A percentile compares a stretch with the other conserved stretches of the same genome.
These are phyloP conservation scores for Drosophila quadrilineata DNA, from an alignment of 1,140 invertebrate genomes.

Conservation along the genomic window DNA sequence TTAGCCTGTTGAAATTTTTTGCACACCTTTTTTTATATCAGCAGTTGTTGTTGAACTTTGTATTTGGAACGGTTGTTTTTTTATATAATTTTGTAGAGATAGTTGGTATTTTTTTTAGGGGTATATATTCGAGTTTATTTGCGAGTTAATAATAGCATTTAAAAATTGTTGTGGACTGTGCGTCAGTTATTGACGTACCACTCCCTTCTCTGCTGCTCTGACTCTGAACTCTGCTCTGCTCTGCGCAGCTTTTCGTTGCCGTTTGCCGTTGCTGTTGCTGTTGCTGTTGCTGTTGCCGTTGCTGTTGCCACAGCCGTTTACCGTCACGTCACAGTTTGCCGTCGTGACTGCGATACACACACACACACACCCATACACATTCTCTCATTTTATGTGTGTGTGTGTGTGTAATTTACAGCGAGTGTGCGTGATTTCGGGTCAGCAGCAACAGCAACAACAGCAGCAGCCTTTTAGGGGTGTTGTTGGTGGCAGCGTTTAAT, in stretches of 20 bases:
- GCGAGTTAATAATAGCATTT: conserved; percentile 3
- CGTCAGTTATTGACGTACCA: conserved; percentile 82
- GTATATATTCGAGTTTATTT: background rate
- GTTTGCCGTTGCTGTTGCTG: conserved; percentile 24
- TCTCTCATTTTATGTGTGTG: background rate
- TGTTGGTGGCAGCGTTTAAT: conserved; percentile 36
- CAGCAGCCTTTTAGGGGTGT: conserved; percentile 22
- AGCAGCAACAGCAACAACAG: conserved; percentile 52
- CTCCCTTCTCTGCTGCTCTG: conserved; percentile 74
- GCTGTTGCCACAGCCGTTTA: conserved; percentile 39
- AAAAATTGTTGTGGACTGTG: conserved; percentile 74
- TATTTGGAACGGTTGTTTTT: background rate
- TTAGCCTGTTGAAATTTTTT: conserved; percentile 52
- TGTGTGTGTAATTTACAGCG: conserved; percentile 75
- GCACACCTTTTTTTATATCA: conserved; percentile 39
- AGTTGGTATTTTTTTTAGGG: conserved; percentile 36
- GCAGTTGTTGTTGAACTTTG: conserved; percentile 22
- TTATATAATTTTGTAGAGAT: conserved; percentile 44
- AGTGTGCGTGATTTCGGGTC: conserved; percentile 78
- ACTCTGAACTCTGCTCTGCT: conserved; percentile 59
- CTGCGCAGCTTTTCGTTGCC: conserved; percentile 64
- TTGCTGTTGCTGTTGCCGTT: conserved; percentile 21
- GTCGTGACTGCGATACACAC: conserved; percentile 33
- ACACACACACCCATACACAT: background rate
- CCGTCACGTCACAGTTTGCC: conserved; percentile 53